Conservation (phyloP, 2,888 invertebrate species). For the Acheta domesticus region DNA sequence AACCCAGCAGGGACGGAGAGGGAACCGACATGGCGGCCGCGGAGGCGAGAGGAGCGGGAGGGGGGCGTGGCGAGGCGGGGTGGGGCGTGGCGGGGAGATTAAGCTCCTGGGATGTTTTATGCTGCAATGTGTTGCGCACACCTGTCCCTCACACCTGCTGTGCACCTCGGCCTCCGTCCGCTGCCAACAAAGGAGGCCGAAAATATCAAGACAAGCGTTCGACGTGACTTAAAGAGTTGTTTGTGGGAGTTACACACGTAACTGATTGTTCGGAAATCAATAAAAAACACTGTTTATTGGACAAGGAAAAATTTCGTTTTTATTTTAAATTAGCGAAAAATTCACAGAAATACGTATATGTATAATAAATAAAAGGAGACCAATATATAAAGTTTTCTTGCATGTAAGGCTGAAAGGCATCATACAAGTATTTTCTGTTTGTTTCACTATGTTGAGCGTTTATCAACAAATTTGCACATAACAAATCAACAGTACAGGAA, state of each 20-base stretch:
- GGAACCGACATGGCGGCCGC: no score
- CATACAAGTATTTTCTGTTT: slow-evolving; percentile 11
- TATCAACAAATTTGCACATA: slow-evolving; percentile 20
- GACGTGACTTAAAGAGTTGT: not conserved
- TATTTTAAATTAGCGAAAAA: slow-evolving; percentile 25
- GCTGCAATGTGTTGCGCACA: not conserved
- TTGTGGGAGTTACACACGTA: slow-evolving; percentile 20
- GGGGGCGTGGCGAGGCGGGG: no score
- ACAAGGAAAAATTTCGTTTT: slow-evolving; percentile 22
- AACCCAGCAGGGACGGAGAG: not conserved
- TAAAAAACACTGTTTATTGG: slow-evolving; percentile 23
- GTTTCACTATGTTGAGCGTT: not conserved
- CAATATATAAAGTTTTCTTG: slow-evolving; percentile 21
- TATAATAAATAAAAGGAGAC: slow-evolving; percentile 24
- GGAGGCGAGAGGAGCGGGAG: no score
- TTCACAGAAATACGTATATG: slow-evolving; percentile 24
- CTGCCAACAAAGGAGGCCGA: not conserved
- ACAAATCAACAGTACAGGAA: slow-evolving; percentile 2
- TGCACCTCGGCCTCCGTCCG: not conserved
- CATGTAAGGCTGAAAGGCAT: slow-evolving; percentile 25
- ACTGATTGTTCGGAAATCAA: slow-evolving; percentile 21
- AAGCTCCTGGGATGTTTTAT: slow-evolving; percentile 3
- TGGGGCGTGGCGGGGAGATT: not conserved
- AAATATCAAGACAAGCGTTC: no score
- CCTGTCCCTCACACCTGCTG: slow-evolving; percentile 3